Percentiles rank a stretch among this genome's conserved stretches.
Evolutionary conservation across 2,113 vertebrate genomes (phyloP).

Genomic region (Epinephelus moara): DNA sequence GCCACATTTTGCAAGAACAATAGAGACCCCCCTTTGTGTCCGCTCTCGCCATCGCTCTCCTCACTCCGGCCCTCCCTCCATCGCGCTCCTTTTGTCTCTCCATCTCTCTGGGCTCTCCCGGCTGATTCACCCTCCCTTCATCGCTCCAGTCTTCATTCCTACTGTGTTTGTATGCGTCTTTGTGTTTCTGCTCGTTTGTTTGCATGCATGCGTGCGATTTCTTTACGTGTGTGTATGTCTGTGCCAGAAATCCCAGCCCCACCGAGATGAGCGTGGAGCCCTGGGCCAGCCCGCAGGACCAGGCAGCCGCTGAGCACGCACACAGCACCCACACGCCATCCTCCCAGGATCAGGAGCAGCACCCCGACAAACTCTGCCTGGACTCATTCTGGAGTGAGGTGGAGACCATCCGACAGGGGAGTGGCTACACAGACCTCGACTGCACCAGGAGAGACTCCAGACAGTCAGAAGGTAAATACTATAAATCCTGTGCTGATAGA

Average conservation of each 20-base stretch:
- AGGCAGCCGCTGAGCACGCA: slow-evolving; percentile 75
- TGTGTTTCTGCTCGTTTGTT: slow-evolving; percentile 60
- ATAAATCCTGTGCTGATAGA: slow-evolving; percentile 4
- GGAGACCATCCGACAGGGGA: slow-evolving; percentile 88
- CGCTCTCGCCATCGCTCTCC: slow-evolving; percentile 62
- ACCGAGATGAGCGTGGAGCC: slow-evolving; percentile 88
- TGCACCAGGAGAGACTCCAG: slow-evolving; percentile 83
- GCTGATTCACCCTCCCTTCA: slow-evolving; percentile 40
- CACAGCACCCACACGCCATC: slow-evolving; percentile 38
- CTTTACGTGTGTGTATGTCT: slow-evolving; percentile 75
- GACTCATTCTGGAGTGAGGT: slow-evolving; percentile 93
- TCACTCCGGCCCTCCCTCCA: slow-evolving; percentile 56
- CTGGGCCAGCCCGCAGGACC: slow-evolving; percentile 78
- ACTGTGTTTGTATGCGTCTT: slow-evolving; percentile 54
- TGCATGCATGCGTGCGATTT: slow-evolving; percentile 77
- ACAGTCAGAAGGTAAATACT: slow-evolving; percentile 87
- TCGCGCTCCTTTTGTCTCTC: slow-evolving; percentile 72
- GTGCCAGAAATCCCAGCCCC: slow-evolving; percentile 81
- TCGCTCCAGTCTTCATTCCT: slow-evolving; percentile 32
- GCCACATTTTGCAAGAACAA: slow-evolving; percentile 77
- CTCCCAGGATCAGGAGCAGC: slow-evolving; percentile 78
- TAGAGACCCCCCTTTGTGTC: slow-evolving; percentile 76
- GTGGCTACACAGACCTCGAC: slow-evolving; percentile 83
- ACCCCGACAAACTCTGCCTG: slow-evolving; percentile 86
- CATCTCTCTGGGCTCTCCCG: slow-evolving; percentile 50